Evolutionary conservation across 2,888 invertebrate species (phyloP), one percentile per base, ranked within the genome.

Genomic region (Hemicrepidius hirtus): DNA sequence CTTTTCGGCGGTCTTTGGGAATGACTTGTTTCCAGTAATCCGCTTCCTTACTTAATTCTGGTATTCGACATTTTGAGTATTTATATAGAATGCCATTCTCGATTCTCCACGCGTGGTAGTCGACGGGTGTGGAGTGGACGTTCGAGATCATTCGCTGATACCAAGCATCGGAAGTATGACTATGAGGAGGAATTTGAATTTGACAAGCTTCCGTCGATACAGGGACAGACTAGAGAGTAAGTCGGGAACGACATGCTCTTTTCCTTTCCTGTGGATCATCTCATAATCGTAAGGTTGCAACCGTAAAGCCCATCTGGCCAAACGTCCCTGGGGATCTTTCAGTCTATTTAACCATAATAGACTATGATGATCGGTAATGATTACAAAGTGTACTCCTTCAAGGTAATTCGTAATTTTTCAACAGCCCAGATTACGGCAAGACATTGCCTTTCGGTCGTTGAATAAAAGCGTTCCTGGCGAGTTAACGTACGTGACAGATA

Each of bases 281-380:
- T 74, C 41, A 63, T 76, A 80, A 57, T 75, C 69, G 55, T 69
- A 79, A 7, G 60, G 76, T 28, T 78, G 79, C 0, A 80, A 50
- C 6, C 70, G 68, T 12, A 79, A 32, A 16, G 68, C 68, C 78
- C 79, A 79, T 59, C 79, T 49, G 6, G 76, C 76, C 3, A 79
- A 32, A 7, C 75, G 32, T 9, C 75, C 76, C 20, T 71, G 60
- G 63, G 77, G 71, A 40, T 78, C 67, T 59, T 79, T 76, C 9
- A 75, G 50, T 13, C 55, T 62, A 24, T 70, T 44, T 7, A 73
- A 20, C 73, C 73, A 67, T 2, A 57, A 1, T 60, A 57, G 16
- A 46, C n/a, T 16, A 18, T 44, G 44, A 28, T 63, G 63, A 46
- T 44, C 63, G 3, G 46, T 63, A 0, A 24, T 28, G 6, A 55